Percentiles rank a stretch among this genome's conserved stretches.
phyloP scores from a whole-genome alignment of 2,888 invertebrate species.

The Amphipoea lucens region DNA sequence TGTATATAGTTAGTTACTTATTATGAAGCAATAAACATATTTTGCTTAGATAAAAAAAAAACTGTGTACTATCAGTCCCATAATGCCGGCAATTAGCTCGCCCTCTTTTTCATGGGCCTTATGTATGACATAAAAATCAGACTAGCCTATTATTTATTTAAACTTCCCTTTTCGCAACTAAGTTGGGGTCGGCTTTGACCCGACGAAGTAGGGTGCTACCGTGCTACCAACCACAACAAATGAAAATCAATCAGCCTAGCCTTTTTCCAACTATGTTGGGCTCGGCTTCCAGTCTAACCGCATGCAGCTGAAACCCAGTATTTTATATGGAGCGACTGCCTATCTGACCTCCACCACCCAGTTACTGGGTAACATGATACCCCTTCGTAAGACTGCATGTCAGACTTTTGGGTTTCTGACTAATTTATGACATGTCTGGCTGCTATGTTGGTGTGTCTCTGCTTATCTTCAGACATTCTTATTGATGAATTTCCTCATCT shows the following conservation, averaged over 20 bases:
- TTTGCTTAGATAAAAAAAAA: no score
- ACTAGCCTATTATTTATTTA: no score
- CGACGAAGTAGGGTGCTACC: no score
- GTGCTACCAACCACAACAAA: no score
- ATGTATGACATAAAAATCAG: neutral
- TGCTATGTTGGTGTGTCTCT: no score
- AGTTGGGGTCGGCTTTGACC: neutral
- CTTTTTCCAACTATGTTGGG: no score
- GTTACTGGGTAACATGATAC: neutral
- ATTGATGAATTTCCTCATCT: constrained; percentile 17
- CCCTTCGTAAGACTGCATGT: neutral
- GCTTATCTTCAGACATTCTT: neutral
- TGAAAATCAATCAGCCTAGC: no score
- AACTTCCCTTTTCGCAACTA: neutral
- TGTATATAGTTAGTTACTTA: no score
- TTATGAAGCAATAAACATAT: no score
- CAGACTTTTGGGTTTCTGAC: no score
- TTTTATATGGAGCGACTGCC: neutral
- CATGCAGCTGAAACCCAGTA: neutral
- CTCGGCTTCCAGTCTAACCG: no score
- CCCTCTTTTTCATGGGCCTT: neutral
- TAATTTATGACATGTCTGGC: neutral
- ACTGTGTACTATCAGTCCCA: neutral
- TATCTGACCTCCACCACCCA: neutral
- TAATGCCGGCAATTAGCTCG: neutral